phyloP scores from a whole-genome alignment of 2,113 vertebrate genomes.

The Oxyruncus cristatus region DNA sequence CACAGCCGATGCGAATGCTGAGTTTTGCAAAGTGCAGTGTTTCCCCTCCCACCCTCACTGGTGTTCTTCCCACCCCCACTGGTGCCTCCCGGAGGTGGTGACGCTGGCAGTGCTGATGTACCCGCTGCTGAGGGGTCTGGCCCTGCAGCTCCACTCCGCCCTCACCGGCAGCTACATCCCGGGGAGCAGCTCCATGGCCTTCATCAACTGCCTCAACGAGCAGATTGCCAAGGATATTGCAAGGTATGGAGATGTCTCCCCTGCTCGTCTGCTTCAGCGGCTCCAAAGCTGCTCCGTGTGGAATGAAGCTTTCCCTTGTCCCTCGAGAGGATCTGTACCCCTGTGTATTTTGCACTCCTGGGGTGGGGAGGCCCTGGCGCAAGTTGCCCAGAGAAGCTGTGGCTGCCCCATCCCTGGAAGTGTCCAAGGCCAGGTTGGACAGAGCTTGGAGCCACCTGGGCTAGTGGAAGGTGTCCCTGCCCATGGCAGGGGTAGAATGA shows the following conservation, averaged over 20 bases:
- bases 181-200: conserved; percentile 79
- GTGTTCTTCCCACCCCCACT: not conserved
- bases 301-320: not conserved
- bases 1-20: fast-evolving
- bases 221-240: conserved; percentile 83
- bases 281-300: not conserved
- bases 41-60: fast-evolving
- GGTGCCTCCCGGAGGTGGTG: not conserved
- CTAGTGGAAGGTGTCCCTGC: not conserved
- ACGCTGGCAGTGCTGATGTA: conserved; percentile 72
- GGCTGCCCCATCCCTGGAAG: not conserved
- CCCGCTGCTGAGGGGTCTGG: conserved; percentile 72
- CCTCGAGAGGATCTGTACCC: not conserved
- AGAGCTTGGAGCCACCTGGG: not conserved
- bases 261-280: not conserved
- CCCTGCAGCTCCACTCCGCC: conserved; percentile 70
- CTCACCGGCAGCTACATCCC: conserved; percentile 78
- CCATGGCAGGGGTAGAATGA: fast-evolving
- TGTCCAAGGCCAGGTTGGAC: not conserved
- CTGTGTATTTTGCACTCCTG: not conserved
- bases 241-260: conserved; percentile 69
- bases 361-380: not conserved
- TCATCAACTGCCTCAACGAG: conserved; percentile 86
- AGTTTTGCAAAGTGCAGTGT: fast-evolving
- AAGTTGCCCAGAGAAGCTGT: not conserved